A percentile compares a stretch with the other conserved stretches of the same genome.
Evolutionary conservation across 2,113 vertebrate genomes (phyloP).

Genomic region (Taxidea taxus): DNA sequence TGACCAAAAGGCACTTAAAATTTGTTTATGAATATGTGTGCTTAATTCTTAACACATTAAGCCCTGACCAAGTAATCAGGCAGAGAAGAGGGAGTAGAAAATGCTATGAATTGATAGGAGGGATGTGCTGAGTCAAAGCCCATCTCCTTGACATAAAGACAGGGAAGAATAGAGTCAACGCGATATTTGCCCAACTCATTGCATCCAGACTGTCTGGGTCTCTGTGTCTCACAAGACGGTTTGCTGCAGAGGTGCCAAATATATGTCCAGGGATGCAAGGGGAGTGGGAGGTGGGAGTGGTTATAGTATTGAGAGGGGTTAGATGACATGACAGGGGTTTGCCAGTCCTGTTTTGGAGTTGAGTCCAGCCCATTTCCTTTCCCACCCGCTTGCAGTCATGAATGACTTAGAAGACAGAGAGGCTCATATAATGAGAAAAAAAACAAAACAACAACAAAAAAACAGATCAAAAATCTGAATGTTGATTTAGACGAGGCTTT

Average conservation of each 20-base stretch:
- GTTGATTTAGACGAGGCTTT: not conserved
- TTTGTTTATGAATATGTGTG: not conserved
- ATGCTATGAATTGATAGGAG: not conserved
- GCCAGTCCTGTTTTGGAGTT: not conserved
- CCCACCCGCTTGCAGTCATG: not conserved
- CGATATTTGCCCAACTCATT: not conserved
- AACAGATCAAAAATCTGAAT: not conserved
- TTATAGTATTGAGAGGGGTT: not conserved
- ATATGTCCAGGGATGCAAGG: not conserved
- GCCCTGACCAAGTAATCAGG: not conserved
- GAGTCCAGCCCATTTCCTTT: not conserved
- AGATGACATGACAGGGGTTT: not conserved
- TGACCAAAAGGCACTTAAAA: not conserved
- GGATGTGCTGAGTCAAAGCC: not conserved
- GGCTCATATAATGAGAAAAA: not conserved
- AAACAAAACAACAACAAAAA: not conserved
- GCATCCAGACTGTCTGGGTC: not conserved
- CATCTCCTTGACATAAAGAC: not conserved
- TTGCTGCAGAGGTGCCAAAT: not conserved
- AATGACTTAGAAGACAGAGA: not conserved
- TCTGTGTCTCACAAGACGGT: not conserved
- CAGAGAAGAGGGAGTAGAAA: not conserved
- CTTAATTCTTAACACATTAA: not conserved
- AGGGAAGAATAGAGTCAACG: not conserved
- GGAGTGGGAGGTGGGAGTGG: not conserved